Evolutionary conservation across 2,113 vertebrate genomes (phyloP).

Genomic region (Stegastes partitus): DNA sequence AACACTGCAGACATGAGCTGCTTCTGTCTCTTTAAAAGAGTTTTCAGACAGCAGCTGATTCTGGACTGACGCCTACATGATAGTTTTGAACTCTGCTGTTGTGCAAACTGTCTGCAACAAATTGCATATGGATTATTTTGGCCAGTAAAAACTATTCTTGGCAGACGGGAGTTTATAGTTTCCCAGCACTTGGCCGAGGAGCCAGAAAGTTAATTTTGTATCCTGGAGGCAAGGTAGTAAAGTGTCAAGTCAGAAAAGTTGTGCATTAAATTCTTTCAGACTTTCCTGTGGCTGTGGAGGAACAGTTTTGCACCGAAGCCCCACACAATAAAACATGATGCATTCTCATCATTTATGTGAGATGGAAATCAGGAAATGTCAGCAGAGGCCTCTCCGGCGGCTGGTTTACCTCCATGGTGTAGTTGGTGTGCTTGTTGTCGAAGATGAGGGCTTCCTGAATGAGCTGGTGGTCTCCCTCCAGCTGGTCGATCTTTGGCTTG

Average conservation of each 20-base stretch:
- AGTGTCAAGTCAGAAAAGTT: slow-evolving; percentile 9
- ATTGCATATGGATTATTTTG: neutral
- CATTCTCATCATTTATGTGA: no score
- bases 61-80: slow-evolving; percentile 16
- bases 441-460: slow-evolving; percentile 99
- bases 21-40: neutral
- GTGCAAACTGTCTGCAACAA: slow-evolving; percentile 20
- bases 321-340: no score
- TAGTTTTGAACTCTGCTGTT: neutral
- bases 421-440: slow-evolving; percentile 99
- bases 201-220: slow-evolving; percentile 17
- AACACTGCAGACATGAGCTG: no score
- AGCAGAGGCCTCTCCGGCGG: no score
- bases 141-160: slow-evolving; percentile 32
- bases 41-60: slow-evolving; percentile 8
- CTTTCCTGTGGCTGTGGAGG: slow-evolving; percentile 1
- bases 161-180: slow-evolving; percentile 18
- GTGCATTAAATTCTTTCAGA: neutral
- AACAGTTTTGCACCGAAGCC: slow-evolving; percentile 5
- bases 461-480: slow-evolving; percentile 97
- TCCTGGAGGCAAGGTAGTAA: slow-evolving; percentile 8
- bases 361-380: no score
- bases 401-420: slow-evolving; percentile 95
- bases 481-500: slow-evolving; percentile 99
- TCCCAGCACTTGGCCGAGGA: slow-evolving; percentile 14